A percentile compares a stretch with the other conserved stretches of the same genome.
Evolutionary conservation across 2,797 vertebrate genomes (phyloP).

Genomic region (Petrocephalus schoutedeni): DNA sequence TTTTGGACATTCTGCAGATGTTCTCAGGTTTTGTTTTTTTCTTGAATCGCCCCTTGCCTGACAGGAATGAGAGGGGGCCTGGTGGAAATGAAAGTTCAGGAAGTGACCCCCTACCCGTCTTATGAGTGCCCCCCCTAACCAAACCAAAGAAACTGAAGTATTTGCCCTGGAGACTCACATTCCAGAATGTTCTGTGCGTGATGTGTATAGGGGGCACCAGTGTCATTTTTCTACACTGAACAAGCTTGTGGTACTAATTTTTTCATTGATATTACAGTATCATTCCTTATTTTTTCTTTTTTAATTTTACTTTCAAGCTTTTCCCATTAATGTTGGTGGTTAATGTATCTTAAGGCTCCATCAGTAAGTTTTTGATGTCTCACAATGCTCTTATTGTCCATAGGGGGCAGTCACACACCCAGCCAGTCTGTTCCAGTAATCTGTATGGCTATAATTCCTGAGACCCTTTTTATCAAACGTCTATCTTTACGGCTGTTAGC

Average conservation of each 20-base stretch:
- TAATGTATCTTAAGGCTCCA: neutral
- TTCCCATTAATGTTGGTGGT: neutral
- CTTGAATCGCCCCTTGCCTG: conserved; percentile 14
- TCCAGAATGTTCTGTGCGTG: neutral
- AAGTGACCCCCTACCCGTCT: conserved; percentile 12
- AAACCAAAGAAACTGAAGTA: conserved; percentile 3
- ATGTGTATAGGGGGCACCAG: neutral
- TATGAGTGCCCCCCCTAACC: neutral
- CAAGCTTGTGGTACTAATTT: neutral
- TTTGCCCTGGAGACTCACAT: conserved; percentile 4
- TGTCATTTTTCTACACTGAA: neutral
- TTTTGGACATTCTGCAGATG: conserved; percentile 13
- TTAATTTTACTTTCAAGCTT: neutral
- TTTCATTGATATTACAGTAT: neutral
- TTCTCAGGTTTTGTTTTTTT: conserved; percentile 18
- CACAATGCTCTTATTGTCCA: neutral
- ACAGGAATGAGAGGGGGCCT: conserved; percentile 16
- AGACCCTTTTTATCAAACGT: neutral
- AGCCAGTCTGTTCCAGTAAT: neutral
- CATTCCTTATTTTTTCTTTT: neutral
- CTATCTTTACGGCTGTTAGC: neutral
- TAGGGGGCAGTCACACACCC: neutral
- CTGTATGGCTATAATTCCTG: neutral
- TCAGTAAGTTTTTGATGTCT: neutral
- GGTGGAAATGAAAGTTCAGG: conserved; percentile 15